Base-by-base conservation (phyloP, 1,140 invertebrate species). In the Cotesia typhae region DNA sequence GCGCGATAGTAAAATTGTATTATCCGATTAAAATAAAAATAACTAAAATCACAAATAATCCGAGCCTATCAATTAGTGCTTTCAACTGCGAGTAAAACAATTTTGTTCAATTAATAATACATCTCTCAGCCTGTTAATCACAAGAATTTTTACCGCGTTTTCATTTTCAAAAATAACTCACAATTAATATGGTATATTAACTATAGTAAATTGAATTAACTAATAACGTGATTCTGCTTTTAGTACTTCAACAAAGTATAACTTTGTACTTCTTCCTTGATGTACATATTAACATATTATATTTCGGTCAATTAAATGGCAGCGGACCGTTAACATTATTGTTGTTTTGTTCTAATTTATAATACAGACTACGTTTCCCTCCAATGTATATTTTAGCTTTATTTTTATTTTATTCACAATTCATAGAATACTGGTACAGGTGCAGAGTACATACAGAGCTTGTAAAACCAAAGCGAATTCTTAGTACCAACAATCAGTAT, bases 261-360 rank as follows among this genome's bases (percentile, higher is more conserved):
- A 10, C 20, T 37, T 60, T 70, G 7, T 73, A 69, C 64, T 65
- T 47, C 14, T 41, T 28, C 9, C 7, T 14, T 66, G 14, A 47
- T 51, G 64, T 63, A 37, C 4, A 37, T 63, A 37, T 63, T 41
- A 6, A 28, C 64, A 17, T 51, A 66, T 51, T 14, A 17, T 51
- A 52, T 51, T 14, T 66, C 47, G 52, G 47, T 10, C 52, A 70
- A 73, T 70, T 70, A 70, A 70, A 73, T 53, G 72, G 67, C 71
- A 65, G 38, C 60, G 55, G 38, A 63, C 72, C 67, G 65, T 73
- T 73, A 69, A 14, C 36, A 53, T 52, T 5, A 47, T 7, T 4
- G 37, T 52, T 37, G 28, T 57, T 28, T 28, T 28, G 28, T 28
- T 28, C 28, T 28, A 28, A 28, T 28, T 28, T 28, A 28, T 28